Conservation (phyloP, 2,113 vertebrate species). For the Sapajus apella region DNA sequence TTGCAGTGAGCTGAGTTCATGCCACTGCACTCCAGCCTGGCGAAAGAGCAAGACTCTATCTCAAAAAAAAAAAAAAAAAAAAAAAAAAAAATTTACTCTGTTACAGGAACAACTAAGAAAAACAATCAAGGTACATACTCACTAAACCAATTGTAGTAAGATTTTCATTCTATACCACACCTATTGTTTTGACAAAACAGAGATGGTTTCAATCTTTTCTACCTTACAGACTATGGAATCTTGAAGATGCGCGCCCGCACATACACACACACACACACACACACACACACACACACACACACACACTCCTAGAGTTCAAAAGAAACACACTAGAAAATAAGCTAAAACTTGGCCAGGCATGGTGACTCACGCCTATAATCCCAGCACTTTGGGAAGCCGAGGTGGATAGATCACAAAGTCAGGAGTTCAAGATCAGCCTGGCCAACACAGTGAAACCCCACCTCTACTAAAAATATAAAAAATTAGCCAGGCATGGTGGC, state of each 20-base stretch:
- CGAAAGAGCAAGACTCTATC: too few species aligned
- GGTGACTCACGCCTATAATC: too few species aligned
- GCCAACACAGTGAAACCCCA: too few species aligned
- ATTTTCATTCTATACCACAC: not conserved
- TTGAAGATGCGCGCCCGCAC: not conserved
- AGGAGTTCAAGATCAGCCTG: too few species aligned
- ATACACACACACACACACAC: not conserved
- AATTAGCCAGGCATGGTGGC: too few species aligned
- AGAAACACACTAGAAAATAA: not conserved
- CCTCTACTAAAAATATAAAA: too few species aligned
- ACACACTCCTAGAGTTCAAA: not conserved
- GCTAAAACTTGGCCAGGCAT: not conserved
- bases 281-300: not conserved
- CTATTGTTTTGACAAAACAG: not conserved
- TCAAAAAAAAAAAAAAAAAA: not conserved
- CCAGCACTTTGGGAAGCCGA: too few species aligned
- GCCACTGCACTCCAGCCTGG: too few species aligned
- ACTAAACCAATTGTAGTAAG: not conserved
- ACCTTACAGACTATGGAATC: not conserved
- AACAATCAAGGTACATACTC: not conserved
- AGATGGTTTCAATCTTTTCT: constrained; percentile 4
- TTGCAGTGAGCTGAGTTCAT: too few species aligned
- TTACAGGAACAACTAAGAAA: constrained; percentile 39
- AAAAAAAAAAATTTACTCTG: not conserved
- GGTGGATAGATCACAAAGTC: too few species aligned